Base-by-base conservation (phyloP, 2,797 vertebrate species). In the Parauchenoglanis punctatus region DNA sequence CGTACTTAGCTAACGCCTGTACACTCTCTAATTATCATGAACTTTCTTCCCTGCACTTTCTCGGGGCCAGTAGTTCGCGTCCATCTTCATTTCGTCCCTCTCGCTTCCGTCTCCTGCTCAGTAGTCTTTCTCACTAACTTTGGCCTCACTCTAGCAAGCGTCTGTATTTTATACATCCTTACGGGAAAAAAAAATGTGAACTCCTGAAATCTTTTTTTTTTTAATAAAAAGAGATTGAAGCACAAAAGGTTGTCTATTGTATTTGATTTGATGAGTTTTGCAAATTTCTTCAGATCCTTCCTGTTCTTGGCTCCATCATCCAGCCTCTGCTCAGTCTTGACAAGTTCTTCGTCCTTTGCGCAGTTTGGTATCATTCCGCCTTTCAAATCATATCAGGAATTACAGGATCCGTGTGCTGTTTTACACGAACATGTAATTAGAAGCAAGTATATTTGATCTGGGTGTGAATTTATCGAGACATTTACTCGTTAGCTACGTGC, bases 201-300 rank as follows among this genome's bases (percentile, higher is more conserved):
- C 28, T 31, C 23, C 5, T 88, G 59, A 84, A 25, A 78, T 83
- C 80, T 28, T 28, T 88, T 85, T 88, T 54, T 63, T 81, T 40
- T 46, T 61, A 81, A 87, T 83, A 84, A 88, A 89, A 87, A 87
- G 72, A 73, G 78, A 86, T 89, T 88, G 67, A 88, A 90, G 87
- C 76, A 89, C 68, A 80, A 6, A 6, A 40, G 17, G 7, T 61
- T 59, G 56, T 84, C 44, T 70, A 35, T 85, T 44, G 67, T 77
- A 52, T 90, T 86, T 84, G 73, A 81, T 80, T n/a, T 8, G 25
- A 61, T 61, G 25, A 40, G 23, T 63, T 63, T n/a, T 67, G 63
- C n/a, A 68, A 0, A 68, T 40, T 44, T 10, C 35, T 72, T 46
- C 7, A 11, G 70, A 20, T 72, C 44, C 35, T 23, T 44, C 20